Percentiles rank a stretch among this genome's conserved stretches.
phyloP scores from a whole-genome alignment of 1,140 invertebrate genomes.

The Bombus affinis region DNA sequence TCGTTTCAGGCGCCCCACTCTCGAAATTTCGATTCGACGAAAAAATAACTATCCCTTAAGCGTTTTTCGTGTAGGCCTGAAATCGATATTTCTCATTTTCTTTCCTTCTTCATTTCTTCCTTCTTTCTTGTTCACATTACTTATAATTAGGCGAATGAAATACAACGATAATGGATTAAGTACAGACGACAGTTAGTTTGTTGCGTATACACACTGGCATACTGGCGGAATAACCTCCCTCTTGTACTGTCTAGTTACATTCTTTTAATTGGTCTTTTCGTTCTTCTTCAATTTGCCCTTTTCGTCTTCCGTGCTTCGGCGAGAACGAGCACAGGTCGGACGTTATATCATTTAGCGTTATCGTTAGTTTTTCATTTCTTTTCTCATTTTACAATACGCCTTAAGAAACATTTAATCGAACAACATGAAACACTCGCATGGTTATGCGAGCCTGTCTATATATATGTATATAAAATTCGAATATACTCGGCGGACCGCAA shows the following conservation, averaged over 20 bases:
- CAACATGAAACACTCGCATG: slow-evolving; percentile 64
- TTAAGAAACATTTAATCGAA: slow-evolving; percentile 70
- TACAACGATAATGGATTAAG: slow-evolving; percentile 55
- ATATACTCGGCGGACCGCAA: slow-evolving; percentile 68
- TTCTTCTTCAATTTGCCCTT: background rate
- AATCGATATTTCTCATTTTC: background rate
- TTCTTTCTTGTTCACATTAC: background rate
- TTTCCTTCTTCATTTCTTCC: background rate
- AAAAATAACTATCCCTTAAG: slow-evolving; percentile 17
- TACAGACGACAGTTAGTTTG: slow-evolving; percentile 53
- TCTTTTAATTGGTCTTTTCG: background rate
- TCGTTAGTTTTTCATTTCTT: slow-evolving; percentile 25
- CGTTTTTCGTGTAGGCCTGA: slow-evolving; percentile 45
- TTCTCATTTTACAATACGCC: slow-evolving; percentile 49
- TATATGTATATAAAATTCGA: slow-evolving; percentile 69
- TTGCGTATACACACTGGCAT: slow-evolving; percentile 36
- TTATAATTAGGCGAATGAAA: slow-evolving; percentile 59
- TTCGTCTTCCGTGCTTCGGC: slow-evolving; percentile 50
- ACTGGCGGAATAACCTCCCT: slow-evolving; percentile 37
- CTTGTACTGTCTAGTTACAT: background rate
- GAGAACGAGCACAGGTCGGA: slow-evolving; percentile 65
- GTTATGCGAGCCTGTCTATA: slow-evolving; percentile 60
- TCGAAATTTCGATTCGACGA: slow-evolving; percentile 18
- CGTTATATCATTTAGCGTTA: slow-evolving; percentile 52
- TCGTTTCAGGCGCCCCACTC: slow-evolving; percentile 36